Percentiles rank a stretch among this genome's conserved stretches.
These are phyloP conservation scores for Eupithecia vulgata DNA, from an alignment of 2,888 invertebrate genomes.

Conservation along the genomic window DNA sequence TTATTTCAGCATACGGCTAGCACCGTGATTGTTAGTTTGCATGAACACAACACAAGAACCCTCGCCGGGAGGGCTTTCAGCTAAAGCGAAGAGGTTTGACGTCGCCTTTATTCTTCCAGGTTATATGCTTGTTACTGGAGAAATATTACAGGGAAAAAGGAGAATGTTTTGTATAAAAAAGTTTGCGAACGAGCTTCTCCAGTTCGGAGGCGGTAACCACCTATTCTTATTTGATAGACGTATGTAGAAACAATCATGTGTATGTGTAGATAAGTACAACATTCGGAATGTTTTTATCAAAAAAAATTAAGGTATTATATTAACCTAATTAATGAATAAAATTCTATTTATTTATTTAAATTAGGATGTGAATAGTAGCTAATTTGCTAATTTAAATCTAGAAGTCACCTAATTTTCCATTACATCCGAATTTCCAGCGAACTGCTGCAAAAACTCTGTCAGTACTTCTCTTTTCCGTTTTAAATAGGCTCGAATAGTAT, in stretches of 20 bases:
- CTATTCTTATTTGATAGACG: constrained; percentile 2
- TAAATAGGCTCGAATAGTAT: not conserved
- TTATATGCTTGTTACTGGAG: constrained; percentile 28
- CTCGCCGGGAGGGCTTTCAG: constrained; percentile 36
- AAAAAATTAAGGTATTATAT: too few relatives aligned
- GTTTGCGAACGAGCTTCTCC: not conserved
- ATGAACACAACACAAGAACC: constrained; percentile 44
- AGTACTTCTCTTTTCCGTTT: not conserved
- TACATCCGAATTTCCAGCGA: not conserved
- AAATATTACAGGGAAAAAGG: constrained; percentile 15
- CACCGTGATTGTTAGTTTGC: constrained; percentile 43
- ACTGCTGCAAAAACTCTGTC: not conserved
- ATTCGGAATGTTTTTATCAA: too few relatives aligned
- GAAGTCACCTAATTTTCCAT: not conserved
- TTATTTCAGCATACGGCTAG: constrained; percentile 24
- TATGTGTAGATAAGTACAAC: too few relatives aligned
- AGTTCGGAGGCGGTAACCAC: not conserved
- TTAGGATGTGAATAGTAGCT: not conserved
- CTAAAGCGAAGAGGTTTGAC: constrained; percentile 41
- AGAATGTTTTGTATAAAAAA: constrained; percentile 9
- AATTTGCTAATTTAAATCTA: not conserved
- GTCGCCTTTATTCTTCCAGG: constrained; percentile 24
- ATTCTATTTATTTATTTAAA: not conserved
- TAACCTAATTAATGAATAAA: too few relatives aligned
- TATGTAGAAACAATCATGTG: too few relatives aligned